phyloP scores from a whole-genome alignment of 2,888 invertebrate genomes.

The Eupsilia transversa region DNA sequence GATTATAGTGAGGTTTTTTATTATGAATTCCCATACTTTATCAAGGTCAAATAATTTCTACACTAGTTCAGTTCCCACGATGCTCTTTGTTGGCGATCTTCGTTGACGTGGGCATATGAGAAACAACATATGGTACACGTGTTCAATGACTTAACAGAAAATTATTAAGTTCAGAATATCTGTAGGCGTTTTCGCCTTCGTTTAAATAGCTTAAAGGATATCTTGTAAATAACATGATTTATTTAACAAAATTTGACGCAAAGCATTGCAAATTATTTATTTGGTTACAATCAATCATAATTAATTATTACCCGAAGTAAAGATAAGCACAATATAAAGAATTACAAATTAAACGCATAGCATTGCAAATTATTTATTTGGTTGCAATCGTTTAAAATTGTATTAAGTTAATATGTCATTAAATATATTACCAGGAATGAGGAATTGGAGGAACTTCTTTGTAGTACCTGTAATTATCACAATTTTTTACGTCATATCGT shows the following conservation, averaged over 20 bases:
- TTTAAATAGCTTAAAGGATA: not conserved
- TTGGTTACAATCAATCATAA: slow-evolving; percentile 6
- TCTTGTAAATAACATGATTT: not conserved
- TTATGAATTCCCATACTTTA: slow-evolving; percentile 3
- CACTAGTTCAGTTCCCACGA: slow-evolving; percentile 60
- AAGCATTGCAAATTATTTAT: slow-evolving; percentile 20
- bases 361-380: slow-evolving; percentile 21
- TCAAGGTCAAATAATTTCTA: slow-evolving; percentile 50
- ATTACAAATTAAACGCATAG: slow-evolving; percentile 5
- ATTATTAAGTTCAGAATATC: not conserved
- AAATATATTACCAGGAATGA: slow-evolving; percentile 76
- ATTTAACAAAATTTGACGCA: slow-evolving; percentile 13
- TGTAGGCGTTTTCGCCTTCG: not conserved
- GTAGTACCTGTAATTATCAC: slow-evolving; percentile 81
- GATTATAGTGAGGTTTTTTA: slow-evolving; percentile 7
- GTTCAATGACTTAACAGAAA: slow-evolving; percentile 17
- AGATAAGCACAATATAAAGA: slow-evolving; percentile 59
- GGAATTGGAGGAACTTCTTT: slow-evolving; percentile 88
- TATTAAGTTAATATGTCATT: not conserved
- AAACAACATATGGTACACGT: slow-evolving; percentile 54
- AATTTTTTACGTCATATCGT: not conserved
- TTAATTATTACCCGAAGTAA: slow-evolving; percentile 74
- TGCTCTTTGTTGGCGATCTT: slow-evolving; percentile 43
- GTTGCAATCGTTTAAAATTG: not conserved
- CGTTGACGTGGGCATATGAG: slow-evolving; percentile 44